Evolutionary conservation across 2,888 invertebrate genomes (phyloP).

Genomic region (Ischnura elegans): DNA sequence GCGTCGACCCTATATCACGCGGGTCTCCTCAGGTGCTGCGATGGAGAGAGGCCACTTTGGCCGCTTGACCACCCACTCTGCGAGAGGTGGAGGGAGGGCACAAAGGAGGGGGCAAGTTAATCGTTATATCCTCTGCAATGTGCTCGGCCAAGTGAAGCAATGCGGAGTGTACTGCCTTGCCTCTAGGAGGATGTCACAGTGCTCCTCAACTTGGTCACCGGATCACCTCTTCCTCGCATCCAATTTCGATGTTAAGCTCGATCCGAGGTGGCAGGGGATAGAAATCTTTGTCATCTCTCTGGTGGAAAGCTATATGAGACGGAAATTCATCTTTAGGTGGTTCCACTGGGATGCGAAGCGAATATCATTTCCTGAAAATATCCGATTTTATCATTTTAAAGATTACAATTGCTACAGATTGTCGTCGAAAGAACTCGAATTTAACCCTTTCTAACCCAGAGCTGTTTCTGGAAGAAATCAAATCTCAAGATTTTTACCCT

Average conservation of each 20-base stretch:
- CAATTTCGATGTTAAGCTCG: not conserved
- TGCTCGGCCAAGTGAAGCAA: slow-evolving; percentile 18
- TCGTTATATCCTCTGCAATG: not conserved
- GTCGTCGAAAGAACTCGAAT: too few relatives aligned
- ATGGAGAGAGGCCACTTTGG: not conserved
- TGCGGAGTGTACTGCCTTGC: slow-evolving; percentile 19
- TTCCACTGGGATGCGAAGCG: too few relatives aligned
- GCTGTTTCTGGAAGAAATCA: too few relatives aligned
- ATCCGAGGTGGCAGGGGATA: not conserved
- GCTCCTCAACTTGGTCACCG: not conserved
- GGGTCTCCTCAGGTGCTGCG: not conserved
- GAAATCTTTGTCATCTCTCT: not conserved
- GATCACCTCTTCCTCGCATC: not conserved
- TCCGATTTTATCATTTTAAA: too few relatives aligned
- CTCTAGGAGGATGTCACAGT: not conserved
- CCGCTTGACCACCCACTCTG: not conserved
- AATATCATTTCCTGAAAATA: too few relatives aligned
- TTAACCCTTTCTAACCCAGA: too few relatives aligned
- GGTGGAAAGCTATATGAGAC: not conserved
- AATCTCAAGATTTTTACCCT: too few relatives aligned
- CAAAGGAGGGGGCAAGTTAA: not conserved
- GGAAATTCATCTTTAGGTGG: not conserved
- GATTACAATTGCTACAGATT: too few relatives aligned
- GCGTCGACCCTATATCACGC: not conserved
- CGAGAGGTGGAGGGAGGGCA: not conserved